A percentile compares a stretch with the other conserved stretches of the same genome.
phyloP scores from a whole-genome alignment of 1,140 invertebrate genomes.

The Mycetomoellerius zeteki region DNA sequence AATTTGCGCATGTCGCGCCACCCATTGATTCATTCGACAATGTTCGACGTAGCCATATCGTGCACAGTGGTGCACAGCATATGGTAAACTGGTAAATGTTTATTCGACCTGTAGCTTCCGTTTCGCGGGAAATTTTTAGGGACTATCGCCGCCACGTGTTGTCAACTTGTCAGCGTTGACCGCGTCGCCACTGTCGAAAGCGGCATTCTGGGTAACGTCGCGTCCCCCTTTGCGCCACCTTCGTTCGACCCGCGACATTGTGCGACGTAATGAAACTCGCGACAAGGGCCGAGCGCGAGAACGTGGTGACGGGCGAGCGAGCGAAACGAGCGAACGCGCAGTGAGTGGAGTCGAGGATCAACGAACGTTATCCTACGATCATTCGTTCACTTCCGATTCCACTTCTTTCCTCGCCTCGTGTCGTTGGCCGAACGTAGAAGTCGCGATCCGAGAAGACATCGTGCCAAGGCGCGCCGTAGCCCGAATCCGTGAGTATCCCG shows the following conservation, averaged over 20 bases:
- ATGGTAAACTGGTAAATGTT: not conserved
- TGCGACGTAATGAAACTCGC: conserved; percentile 42
- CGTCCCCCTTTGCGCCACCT: conserved; percentile 41
- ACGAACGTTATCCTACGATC: not conserved
- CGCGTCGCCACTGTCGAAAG: conserved; percentile 48
- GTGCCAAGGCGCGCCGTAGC: not conserved
- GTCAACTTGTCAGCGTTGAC: conserved; percentile 55
- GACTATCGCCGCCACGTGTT: conserved; percentile 49
- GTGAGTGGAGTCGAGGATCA: not conserved
- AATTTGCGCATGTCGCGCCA: not conserved
- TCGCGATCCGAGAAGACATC: not conserved
- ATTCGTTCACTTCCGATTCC: not conserved
- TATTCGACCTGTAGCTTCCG: not conserved
- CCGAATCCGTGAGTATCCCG: not conserved
- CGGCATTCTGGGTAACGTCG: conserved; percentile 80
- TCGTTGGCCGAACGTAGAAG: not conserved
- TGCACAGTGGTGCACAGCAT: too few species aligned
- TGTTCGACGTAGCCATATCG: not conserved
- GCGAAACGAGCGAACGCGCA: conserved; percentile 14
- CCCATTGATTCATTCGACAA: not conserved
- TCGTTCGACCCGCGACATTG: conserved; percentile 15
- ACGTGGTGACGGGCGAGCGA: conserved; percentile 2
- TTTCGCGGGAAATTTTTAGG: conserved; percentile 25
- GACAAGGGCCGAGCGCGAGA: not conserved
- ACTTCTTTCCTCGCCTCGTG: too few species aligned